Percentiles rank a stretch among this genome's conserved stretches.
phyloP scores from a whole-genome alignment of 2,113 vertebrate species.

The Phaetusa simplex region DNA sequence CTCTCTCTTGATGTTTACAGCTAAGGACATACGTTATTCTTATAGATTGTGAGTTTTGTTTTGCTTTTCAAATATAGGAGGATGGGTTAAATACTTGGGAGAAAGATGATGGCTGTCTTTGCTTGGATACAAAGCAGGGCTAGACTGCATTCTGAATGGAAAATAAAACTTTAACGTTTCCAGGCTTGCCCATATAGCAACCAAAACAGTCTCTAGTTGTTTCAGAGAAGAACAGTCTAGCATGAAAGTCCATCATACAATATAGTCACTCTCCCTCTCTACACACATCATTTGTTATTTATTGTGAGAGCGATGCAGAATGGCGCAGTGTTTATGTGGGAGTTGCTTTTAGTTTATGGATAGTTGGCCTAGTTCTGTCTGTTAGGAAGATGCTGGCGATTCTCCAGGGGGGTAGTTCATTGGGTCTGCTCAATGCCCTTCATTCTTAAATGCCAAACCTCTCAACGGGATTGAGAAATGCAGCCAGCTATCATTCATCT shows the following conservation, averaged over 20 bases:
- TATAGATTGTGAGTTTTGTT: not conserved
- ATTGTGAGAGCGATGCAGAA: not conserved
- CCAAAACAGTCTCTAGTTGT: not conserved
- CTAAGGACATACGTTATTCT: not conserved
- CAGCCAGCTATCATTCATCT: constrained; percentile 15
- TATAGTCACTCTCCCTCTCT: not conserved
- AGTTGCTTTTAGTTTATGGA: constrained; percentile 22
- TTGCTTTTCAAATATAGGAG: not conserved
- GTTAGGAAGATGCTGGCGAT: not conserved
- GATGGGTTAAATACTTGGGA: not conserved
- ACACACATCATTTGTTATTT: not conserved
- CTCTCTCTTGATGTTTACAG: not conserved
- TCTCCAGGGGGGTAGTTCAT: not conserved
- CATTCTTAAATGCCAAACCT: not conserved
- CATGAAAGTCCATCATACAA: not conserved
- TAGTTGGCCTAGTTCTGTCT: constrained; percentile 17
- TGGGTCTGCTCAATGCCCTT: not conserved
- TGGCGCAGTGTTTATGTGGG: not conserved
- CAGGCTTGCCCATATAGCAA: not conserved
- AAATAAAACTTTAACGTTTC: not conserved
- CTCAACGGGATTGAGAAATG: not conserved
- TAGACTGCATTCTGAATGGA: not conserved
- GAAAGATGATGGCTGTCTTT: not conserved
- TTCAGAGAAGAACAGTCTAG: not conserved
- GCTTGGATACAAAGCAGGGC: not conserved